These are phyloP conservation scores for Hypsibius dujardini DNA, from an alignment of 1,140 invertebrate species.

Conservation along the genomic window DNA sequence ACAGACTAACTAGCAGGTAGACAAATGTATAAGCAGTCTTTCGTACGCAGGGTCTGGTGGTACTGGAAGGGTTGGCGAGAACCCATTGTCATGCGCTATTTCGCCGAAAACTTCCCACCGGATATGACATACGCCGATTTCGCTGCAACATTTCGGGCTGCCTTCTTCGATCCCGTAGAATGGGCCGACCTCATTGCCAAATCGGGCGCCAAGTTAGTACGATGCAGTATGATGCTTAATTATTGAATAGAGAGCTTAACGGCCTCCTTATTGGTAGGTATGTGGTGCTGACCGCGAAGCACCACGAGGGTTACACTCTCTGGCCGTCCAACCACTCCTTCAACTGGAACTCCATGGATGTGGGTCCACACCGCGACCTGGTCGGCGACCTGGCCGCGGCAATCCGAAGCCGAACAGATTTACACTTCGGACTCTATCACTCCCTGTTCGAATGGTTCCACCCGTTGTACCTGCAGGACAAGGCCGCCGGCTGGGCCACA, in stretches of 20 bases:
- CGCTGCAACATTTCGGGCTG: constrained; percentile 31
- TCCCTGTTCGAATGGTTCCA: constrained; percentile 81
- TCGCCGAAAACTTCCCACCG: constrained; percentile 33
- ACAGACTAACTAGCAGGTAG: too few relatives aligned
- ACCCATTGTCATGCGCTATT: constrained; percentile 27
- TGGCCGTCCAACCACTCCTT: constrained; percentile 70
- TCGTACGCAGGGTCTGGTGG: constrained; percentile 28
- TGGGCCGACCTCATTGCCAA: constrained; percentile 33
- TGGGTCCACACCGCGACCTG: constrained; percentile 58
- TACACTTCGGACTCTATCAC: constrained; percentile 71
- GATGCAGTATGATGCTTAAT: neutral
- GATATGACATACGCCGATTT: constrained; percentile 37
- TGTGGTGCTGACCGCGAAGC: constrained; percentile 74
- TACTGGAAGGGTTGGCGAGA: constrained; percentile 25
- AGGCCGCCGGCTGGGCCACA: constrained; percentile 45
- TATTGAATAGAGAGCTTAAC: neutral
- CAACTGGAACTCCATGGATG: constrained; percentile 72
- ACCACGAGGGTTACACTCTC: constrained; percentile 75
- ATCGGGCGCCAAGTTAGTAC: constrained; percentile 28
- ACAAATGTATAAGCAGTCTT: neutral
- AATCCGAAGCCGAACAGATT: constrained; percentile 41
- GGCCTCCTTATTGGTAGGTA: constrained; percentile 40
- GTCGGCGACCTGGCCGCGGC: constrained; percentile 51
- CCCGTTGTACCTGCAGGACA: constrained; percentile 59
- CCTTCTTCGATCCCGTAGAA: constrained; percentile 33